Base-by-base conservation (phyloP, 2,888 invertebrate genomes). In the Diadegma fenestrale region DNA sequence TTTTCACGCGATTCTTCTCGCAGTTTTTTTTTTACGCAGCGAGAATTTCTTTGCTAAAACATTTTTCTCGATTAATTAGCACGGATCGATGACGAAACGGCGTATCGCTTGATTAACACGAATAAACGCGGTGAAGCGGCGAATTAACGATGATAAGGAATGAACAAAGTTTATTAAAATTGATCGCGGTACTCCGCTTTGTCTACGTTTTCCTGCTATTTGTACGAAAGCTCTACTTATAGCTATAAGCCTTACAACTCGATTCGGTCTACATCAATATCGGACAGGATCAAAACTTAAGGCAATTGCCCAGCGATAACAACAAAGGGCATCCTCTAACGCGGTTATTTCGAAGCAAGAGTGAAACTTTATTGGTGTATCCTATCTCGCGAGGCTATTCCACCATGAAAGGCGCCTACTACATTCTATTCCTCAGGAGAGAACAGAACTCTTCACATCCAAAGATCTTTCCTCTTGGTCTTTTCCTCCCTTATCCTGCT, bases 311-410 rank as follows among this genome's bases (percentile, higher is more conserved):
- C 89, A 90, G 89, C 88, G 92, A 92, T 51, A 90, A 92, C 89
- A 90, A 91, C 91, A 92, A 92, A 92, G 90, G 90, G 90, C 90
- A 91, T 89, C 90, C 88, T 87, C 89, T 92, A 92, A 92, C 90
- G 88, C 88, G 90, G 90, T 92, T 92, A 92, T 90, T 89, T 88
- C 58, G 79, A 63, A 88, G 88, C 89, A 88, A 90, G 89, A 90
- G 89, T 89, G 91, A 89, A 91, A 91, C 89, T 91, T 88, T 89
- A 90, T 91, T 89, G 90, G 89, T 90, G 89, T 90, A 91, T 91
- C 89, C 89, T 89, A 90, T 91, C 91, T 89, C 86, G 76, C 63
- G 80, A 82, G 88, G 84, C 89, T 91, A 89, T 89, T 91, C 88
- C 88, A 88, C 88, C 86, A 54, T 64, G 48, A 76, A 37, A 66